Evolutionary conservation across 2,797 vertebrate genomes (phyloP).

Genomic region (Urocyon cinereoargenteus): DNA sequence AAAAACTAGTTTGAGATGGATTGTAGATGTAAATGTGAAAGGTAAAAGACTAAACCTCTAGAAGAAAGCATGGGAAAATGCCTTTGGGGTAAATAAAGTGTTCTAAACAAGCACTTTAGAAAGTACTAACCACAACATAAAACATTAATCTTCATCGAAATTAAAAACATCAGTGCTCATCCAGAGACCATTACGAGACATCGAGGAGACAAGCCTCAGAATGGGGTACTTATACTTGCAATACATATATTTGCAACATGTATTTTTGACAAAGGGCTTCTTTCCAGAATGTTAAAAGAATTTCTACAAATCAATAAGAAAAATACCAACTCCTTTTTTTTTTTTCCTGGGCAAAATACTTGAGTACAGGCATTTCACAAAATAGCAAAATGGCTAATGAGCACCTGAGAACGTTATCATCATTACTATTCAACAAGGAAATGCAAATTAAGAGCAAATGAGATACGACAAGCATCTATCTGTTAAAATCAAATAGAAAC

Average conservation of each 20-base stretch:
- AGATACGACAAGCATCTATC: not conserved
- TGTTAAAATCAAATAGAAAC: not conserved
- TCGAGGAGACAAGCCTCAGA: not conserved
- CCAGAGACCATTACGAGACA: not conserved
- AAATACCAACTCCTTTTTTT: not conserved
- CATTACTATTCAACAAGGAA: not conserved
- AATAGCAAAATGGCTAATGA: not conserved
- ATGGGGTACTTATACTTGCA: not conserved
- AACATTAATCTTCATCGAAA: not conserved
- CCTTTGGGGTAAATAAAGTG: not conserved
- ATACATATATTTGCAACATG: not conserved
- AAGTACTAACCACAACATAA: not conserved
- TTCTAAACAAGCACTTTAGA: not conserved
- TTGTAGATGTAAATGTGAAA: not conserved
- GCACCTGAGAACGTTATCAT: not conserved
- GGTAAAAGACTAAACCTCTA: not conserved
- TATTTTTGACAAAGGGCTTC: not conserved
- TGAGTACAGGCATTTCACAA: not conserved
- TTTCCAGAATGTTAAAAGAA: not conserved
- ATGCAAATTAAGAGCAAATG: not conserved
- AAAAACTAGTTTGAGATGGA: not conserved
- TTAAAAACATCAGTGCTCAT: not conserved
- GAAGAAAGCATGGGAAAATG: not conserved
- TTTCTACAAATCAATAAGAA: not conserved
- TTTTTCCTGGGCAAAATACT: not conserved